Evolutionary conservation across 2,888 invertebrate species (phyloP).

Genomic region (Hyposoter didymator): DNA sequence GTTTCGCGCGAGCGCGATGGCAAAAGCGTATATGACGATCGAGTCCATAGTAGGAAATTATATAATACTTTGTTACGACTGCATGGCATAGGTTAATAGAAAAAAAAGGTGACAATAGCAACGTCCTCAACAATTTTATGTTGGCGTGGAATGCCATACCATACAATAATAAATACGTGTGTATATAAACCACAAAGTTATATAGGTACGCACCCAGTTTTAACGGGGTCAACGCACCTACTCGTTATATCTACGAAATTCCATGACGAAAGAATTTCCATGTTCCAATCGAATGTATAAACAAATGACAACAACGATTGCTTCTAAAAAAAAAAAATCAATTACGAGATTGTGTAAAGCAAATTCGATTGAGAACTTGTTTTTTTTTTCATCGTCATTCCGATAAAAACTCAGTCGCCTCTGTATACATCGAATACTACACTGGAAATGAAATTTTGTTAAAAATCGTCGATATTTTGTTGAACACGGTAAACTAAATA

Average conservation of each 20-base stretch:
- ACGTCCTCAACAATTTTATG: constrained; percentile 1
- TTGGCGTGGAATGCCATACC: constrained; percentile 11
- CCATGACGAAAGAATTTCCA: not conserved
- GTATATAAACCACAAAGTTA: constrained; percentile 7
- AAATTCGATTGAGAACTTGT: too few relatives aligned
- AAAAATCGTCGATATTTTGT: too few relatives aligned
- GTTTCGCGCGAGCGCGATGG: not conserved
- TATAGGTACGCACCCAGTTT: constrained; percentile 39
- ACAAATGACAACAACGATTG: not conserved
- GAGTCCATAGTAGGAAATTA: not conserved
- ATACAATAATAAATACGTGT: not conserved
- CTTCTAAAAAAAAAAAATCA: too few relatives aligned
- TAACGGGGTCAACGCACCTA: constrained; percentile 62
- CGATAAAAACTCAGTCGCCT: not conserved
- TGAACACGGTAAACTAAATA: too few relatives aligned
- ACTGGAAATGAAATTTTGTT: not conserved
- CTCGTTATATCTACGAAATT: constrained; percentile 22
- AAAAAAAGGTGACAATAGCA: constrained; percentile 15
- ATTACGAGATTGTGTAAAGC: too few relatives aligned
- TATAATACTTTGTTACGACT: constrained; percentile 7
- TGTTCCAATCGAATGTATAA: not conserved
- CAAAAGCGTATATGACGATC: not conserved
- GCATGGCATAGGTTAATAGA: not conserved
- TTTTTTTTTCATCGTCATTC: not conserved
- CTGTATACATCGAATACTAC: too few relatives aligned